Evolutionary conservation across 2,888 invertebrate species (phyloP), one percentile per base, ranked within the genome.

Genomic region (Cephus pulcher): DNA sequence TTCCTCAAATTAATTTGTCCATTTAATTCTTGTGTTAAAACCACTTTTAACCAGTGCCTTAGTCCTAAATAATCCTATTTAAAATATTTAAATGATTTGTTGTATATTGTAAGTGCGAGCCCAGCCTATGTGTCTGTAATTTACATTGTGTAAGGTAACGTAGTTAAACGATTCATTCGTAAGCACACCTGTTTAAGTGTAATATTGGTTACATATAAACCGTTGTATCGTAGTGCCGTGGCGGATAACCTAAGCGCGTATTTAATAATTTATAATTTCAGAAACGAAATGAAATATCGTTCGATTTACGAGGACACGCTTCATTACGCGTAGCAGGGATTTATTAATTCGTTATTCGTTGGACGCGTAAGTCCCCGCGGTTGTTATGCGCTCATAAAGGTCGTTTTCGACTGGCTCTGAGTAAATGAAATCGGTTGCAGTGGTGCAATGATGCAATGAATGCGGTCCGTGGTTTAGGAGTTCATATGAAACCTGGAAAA

Each of bases 61-160:
- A 56, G 56, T 56, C 56, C 56, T 56, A 56, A 56, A 23, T 56
- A 23, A 56, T 23, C 56, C 23, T 56, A 56, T 56, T 56, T 23
- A 23, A 56, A 56, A 56, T 56, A 56, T 56, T 56, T 56, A 79
- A 70, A 77, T 73, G 70, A 80, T 78, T 78, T 69, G 74, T 80
- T 78, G 74, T 77, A 75, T 80, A 82, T 81, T 79, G 77, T 81
- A 84, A 82, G 79, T 82, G 83, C 79, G 81, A 83, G 84, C 82
- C 82, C 84, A 82, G 85, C 83, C 85, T 82, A 83, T 85, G 81
- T 82, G 81, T 85, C 78, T 83, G 82, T 82, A 84, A 82, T 79
- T 80, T 85, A 73, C 75, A 77, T 37, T 73, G 56, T 23, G 56
- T 56, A 56, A 56, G 56, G 12, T 34, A 34, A 76, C 71, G 76